Evolutionary conservation across 1,140 invertebrate species (phyloP).

Genomic region (Forficula auricularia): DNA sequence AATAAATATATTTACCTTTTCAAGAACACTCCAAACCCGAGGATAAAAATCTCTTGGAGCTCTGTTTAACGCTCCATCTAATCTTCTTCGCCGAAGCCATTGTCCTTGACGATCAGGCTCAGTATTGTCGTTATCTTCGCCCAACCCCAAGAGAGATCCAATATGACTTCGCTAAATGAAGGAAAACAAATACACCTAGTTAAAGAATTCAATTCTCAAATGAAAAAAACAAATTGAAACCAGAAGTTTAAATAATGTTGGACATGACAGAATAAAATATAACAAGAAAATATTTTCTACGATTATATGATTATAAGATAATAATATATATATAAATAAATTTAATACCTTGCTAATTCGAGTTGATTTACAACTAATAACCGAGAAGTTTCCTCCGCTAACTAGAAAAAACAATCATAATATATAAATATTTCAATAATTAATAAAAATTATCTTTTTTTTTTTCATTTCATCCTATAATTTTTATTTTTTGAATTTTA

Average conservation of each 20-base stretch:
- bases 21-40: constrained; percentile 77
- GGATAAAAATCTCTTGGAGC: constrained; percentile 94
- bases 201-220: no score
- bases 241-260: background rate
- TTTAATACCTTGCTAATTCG: constrained; percentile 69
- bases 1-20: constrained; percentile 58
- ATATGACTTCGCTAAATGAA: constrained; percentile 66
- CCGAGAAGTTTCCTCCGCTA: constrained; percentile 66
- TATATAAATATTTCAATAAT: constrained; percentile 6
- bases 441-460: no score
- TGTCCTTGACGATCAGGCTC: constrained; percentile 82
- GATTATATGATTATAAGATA: no score
- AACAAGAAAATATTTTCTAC: no score
- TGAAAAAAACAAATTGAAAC: constrained; percentile 10
- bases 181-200: no score
- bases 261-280: constrained; percentile 5
- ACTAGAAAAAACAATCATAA: constrained; percentile 32
- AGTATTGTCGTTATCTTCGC: constrained; percentile 34
- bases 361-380: constrained; percentile 67
- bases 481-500: no score
- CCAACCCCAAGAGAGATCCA: constrained; percentile 37
- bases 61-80: constrained; percentile 93
- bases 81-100: constrained; percentile 78
- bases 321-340: no score
- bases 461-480: no score